Base-by-base conservation (phyloP, 2,888 invertebrate genomes). In the Venustoraphidia nigricollis region DNA sequence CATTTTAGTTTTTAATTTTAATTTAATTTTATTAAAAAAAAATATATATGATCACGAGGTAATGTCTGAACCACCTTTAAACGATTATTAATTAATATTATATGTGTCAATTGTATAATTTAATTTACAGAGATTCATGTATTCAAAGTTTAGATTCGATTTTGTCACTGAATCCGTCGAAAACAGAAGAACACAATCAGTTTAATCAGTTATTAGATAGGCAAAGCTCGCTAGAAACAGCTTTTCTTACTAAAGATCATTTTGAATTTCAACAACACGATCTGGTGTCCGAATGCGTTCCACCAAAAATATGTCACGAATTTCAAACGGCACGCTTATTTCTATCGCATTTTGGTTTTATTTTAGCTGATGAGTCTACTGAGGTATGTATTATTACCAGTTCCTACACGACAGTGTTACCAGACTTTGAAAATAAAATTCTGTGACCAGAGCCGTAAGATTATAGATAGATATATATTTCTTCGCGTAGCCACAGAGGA, bases 321-420 rank as follows among this genome's bases (percentile, higher is more conserved):
- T 96, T 95, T 62, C 94, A 96, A 69, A 94, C 96, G 0, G 91
- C 96, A 2, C 76, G 97, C 45, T 71, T 97, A 34, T 93, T 98
- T 64, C 71, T 98, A 13, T 93, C 95, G 3, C 94, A 97, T 66
- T 93, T 97, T 66, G 97, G 97, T 1, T 86, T 95, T 59, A 69
- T 97, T 13, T 79, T 82, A 38, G 73, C 80, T 39, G 71, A 71
- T 51, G 65, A 62, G 4, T 53, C 53, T 44, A 66, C 73, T 37
- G 73, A 72, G 62, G 73, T 71, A 53, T 55, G 47, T 45, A 14
- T 9, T 34, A 8, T 14, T 34, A 13, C 43, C 11, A 45, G 17
- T 17, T 17, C 17, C 17, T 17, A 17, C 17, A 17, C 2, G 4
- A 17, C n/a, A n/a, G n/a, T n/a, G n/a, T n/a, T n/a, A n/a, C n/a